Base-by-base conservation (phyloP, 2,113 vertebrate species). In the Epinephelus moara region DNA sequence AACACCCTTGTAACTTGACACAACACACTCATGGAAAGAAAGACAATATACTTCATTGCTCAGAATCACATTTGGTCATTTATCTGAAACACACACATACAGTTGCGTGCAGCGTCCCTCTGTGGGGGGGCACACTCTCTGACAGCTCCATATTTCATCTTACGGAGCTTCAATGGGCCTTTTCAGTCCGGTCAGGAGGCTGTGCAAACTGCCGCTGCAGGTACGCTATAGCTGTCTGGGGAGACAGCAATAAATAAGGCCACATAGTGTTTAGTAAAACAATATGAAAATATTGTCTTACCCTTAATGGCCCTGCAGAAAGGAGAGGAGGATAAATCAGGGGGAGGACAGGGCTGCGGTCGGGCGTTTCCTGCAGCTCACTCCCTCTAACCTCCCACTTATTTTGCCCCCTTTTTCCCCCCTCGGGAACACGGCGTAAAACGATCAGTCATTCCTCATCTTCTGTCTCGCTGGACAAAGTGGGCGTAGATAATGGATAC, bases 251-350 rank as follows among this genome's bases (percentile, higher is more conserved):
- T 92, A 92, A 94, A 93, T 93, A 90, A 93, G 59, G 68, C 76
- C 75, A 71, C 84, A 82, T 78, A 62, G 88, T 93, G 89, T 94
- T 94, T 92, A 93, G 92, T 93, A 86, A 85, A 92, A 93, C 88
- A 92, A 93, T 61, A 89, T 86, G 91, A 91, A 94, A 93, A 93
- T 92, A 92, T 92, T 90, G 84, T 88, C 79, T 91, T 81, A 85
- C 66, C 78, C 62, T 75, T 91, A 90, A 91, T 85, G 84, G 90
- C 62, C 56, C 64, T 69, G 84, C 79, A 78, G 89, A 88, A 77
- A 75, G 79, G 64, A 86, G 69, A 69, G 67, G 40, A 19, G 73
- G 80, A 91, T 94, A 90, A 93, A 92, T 92, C 90, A 86, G 42
- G 25, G 27, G 14, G 33, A 69, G 74, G 75, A 79, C 52, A 13